Evolutionary conservation across 2,113 vertebrate species (phyloP).

Genomic region (Octodon degus): DNA sequence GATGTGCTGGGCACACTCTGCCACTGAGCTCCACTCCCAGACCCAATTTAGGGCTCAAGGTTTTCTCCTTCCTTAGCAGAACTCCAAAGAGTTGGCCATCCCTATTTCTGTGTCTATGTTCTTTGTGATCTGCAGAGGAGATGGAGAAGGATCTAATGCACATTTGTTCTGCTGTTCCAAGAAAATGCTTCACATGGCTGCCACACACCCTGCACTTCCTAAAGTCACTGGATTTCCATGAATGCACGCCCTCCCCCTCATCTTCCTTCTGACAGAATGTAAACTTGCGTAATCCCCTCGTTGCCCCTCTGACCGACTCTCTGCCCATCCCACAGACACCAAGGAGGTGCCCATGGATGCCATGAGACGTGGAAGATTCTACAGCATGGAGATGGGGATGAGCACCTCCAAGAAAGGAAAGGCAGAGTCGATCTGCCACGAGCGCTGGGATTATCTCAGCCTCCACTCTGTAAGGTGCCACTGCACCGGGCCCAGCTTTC

Average conservation of each 20-base stretch:
- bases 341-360: background rate
- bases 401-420: background rate
- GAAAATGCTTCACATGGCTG: background rate
- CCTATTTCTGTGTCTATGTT: background rate
- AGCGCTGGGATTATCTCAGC: background rate
- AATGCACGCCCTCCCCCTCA: background rate
- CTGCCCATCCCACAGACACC: background rate
- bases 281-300: background rate
- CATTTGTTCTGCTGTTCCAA: background rate
- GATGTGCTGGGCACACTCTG: background rate
- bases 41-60: background rate
- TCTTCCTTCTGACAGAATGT: background rate
- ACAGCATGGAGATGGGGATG: background rate
- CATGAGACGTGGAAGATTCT: background rate
- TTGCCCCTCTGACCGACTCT: background rate
- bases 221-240: too few relatives aligned
- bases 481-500: background rate
- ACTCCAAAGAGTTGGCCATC: background rate
- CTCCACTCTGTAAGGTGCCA: background rate
- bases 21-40: background rate
- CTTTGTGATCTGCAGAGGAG: background rate
- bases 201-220: background rate
- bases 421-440: background rate
- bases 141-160: background rate
- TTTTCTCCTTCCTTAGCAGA: background rate